phyloP scores from a whole-genome alignment of 2,888 invertebrate genomes.

The Eilema caniola region DNA sequence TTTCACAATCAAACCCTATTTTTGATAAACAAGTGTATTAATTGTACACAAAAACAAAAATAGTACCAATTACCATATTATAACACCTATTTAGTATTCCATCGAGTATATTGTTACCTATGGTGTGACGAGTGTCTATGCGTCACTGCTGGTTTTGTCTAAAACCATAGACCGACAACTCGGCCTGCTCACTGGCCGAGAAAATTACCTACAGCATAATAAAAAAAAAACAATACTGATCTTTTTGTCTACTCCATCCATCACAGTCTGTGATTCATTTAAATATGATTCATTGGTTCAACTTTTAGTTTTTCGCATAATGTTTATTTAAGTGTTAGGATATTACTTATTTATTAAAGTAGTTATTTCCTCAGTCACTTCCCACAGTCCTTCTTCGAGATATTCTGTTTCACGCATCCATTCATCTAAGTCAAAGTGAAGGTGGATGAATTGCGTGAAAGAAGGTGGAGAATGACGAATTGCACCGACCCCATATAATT shows the following conservation, averaged over 20 bases:
- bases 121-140: constrained; percentile 7
- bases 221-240: constrained; percentile 56
- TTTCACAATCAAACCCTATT: no score
- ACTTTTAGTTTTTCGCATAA: background rate
- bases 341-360: background rate
- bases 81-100: constrained; percentile 1
- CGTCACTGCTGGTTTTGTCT: constrained; percentile 20
- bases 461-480: no score
- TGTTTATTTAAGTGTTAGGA: no score
- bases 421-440: no score
- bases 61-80: background rate
- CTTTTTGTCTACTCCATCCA: constrained; percentile 45
- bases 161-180: constrained; percentile 57
- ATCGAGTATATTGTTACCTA: constrained; percentile 22
- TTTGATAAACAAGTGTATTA: background rate
- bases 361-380: no score
- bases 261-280: constrained; percentile 20
- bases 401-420: no score
- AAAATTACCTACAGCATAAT: constrained; percentile 60
- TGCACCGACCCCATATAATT: no score
- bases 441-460: no score
- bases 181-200: constrained; percentile 63
- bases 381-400: no score
- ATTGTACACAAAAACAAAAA: background rate
- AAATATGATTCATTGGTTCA: constrained; percentile 2